Conservation (phyloP, 2,797 vertebrate species). For the Notamacropus eugenii region DNA sequence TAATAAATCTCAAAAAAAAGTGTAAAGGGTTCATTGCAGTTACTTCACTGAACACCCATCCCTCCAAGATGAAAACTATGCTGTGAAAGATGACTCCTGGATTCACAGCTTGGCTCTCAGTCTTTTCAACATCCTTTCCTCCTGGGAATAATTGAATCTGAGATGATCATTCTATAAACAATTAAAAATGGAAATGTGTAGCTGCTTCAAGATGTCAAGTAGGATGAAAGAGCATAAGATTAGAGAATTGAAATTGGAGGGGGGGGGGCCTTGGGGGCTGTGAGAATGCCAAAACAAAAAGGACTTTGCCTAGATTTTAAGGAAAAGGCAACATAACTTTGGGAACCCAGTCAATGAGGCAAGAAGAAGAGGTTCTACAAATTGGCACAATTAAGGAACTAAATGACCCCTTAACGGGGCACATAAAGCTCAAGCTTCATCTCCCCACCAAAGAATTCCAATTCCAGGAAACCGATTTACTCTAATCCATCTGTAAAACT, state of each 20-base stretch:
- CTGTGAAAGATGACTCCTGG: slow-evolving; percentile 44
- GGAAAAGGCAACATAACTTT: not conserved
- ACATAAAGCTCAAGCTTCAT: slow-evolving; percentile 37
- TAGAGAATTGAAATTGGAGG: slow-evolving; percentile 4
- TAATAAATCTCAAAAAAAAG: slow-evolving; percentile 17
- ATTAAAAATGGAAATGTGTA: slow-evolving; percentile 15
- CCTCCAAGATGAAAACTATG: not conserved
- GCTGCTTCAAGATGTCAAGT: not conserved
- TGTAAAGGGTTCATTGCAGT: not conserved
- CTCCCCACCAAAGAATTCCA: slow-evolving; percentile 63
- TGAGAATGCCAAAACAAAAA: not conserved
- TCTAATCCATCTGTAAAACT: slow-evolving; percentile 60
- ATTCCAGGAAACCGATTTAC: slow-evolving; percentile 65
- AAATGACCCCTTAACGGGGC: slow-evolving; percentile 46
- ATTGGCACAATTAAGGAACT: slow-evolving; percentile 54
- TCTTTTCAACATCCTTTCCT: slow-evolving; percentile 47
- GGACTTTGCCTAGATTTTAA: slow-evolving; percentile 10
- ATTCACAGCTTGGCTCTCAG: slow-evolving; percentile 29
- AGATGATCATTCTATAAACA: slow-evolving; percentile 26
- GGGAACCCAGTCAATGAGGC: not conserved
- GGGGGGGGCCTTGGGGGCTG: not conserved
- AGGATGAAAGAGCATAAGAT: slow-evolving; percentile 18
- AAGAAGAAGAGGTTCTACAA: slow-evolving; percentile 1
- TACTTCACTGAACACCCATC: not conserved
- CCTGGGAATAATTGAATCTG: slow-evolving; percentile 55